phyloP scores from a whole-genome alignment of 2,797 vertebrate species.

The Hydrocynus forskahlii region DNA sequence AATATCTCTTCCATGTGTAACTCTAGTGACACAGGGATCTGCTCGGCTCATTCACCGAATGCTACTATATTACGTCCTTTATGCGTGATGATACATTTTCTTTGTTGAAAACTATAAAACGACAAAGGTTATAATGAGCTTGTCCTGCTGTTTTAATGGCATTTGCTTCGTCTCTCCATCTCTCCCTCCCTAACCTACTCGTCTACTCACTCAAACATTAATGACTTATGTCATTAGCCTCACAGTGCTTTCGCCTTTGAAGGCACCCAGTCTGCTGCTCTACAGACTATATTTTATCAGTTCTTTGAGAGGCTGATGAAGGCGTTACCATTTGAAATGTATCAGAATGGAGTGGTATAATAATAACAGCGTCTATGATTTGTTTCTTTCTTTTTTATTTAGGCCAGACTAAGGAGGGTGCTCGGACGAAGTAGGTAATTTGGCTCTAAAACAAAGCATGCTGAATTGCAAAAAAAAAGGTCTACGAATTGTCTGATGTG shows the following conservation, averaged over 20 bases:
- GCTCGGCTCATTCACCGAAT: conserved; percentile 3
- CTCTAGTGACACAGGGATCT: conserved; percentile 12
- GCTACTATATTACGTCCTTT: neutral
- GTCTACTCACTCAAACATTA: neutral
- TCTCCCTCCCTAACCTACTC: conserved; percentile 1
- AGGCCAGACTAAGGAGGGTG: no score
- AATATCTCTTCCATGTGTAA: conserved; percentile 35
- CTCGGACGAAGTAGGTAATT: no score
- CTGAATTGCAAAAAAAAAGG: no score
- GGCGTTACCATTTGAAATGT: neutral
- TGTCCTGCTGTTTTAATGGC: neutral
- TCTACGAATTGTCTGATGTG: no score
- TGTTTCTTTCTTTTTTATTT: neutral
- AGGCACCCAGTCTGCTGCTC: neutral
- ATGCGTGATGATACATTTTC: conserved; percentile 1
- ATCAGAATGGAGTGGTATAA: neutral
- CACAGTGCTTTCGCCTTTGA: neutral
- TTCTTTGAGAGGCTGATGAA: neutral
- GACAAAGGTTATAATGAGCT: neutral
- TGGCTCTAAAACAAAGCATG: no score
- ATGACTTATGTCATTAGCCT: neutral
- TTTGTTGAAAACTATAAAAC: conserved; percentile 7
- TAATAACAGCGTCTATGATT: neutral
- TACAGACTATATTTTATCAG: neutral
- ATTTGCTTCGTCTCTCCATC: neutral